Percentiles rank a stretch among this genome's conserved stretches.
phyloP scores from a whole-genome alignment of 35 echinoderm and acorn worm genomes.

The Apostichopus japonicus region DNA sequence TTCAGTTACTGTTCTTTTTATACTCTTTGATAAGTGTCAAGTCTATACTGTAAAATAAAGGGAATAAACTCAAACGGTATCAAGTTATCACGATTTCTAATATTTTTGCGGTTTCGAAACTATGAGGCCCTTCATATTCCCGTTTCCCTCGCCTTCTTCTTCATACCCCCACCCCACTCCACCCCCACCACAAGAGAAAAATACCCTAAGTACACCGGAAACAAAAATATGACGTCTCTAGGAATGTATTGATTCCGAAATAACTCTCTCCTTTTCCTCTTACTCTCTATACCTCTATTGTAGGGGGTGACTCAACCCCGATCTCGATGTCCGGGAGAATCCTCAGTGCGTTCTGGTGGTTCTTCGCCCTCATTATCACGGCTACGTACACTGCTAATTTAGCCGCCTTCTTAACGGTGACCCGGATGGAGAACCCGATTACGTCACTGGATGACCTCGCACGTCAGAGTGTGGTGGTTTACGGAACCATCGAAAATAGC shows the following conservation, averaged over 20 bases:
- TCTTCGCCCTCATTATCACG: constrained; percentile 95
- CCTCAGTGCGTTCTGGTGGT: constrained; percentile 99
- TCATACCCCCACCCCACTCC: background rate
- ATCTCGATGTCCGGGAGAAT: constrained; percentile 93
- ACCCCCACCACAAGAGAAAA: background rate
- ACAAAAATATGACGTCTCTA: no score
- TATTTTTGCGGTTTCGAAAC: no score
- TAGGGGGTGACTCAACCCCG: constrained; percentile 92
- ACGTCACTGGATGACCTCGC: constrained; percentile 93
- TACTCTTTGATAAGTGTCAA: no score
- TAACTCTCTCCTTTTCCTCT: constrained; percentile 4
- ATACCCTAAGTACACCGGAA: no score
- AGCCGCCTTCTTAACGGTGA: constrained; percentile 95
- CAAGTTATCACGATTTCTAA: no score
- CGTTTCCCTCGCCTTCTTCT: no score
- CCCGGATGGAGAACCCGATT: constrained; percentile 96
- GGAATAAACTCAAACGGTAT: no score
- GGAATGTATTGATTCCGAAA: background rate
- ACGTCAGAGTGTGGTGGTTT: constrained; percentile 76
- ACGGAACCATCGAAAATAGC: constrained; percentile 93
- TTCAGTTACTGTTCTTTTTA: no score
- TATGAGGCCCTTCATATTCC: no score
- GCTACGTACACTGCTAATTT: constrained; percentile 98
- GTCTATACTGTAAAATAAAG: no score
- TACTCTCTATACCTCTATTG: background rate